phyloP scores from a whole-genome alignment of 1,140 invertebrate species.

The Zaprionus capensis region DNA sequence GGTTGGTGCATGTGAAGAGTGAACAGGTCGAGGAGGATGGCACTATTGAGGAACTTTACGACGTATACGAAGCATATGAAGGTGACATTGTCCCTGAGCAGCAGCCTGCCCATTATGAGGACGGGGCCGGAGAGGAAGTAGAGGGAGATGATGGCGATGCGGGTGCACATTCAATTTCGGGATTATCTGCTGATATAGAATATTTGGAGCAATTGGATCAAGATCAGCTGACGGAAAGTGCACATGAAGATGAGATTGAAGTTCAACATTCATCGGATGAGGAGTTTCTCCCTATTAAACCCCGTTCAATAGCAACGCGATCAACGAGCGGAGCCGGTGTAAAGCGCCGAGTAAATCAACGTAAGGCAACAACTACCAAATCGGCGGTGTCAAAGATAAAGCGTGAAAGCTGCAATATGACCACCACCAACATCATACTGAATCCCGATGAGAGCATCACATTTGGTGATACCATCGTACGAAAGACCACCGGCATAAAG shows the following conservation, averaged over 20 bases:
- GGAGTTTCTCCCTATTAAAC: slow-evolving; percentile 50
- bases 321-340: not conserved
- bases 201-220: slow-evolving; percentile 62
- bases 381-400: slow-evolving; percentile 34
- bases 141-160: slow-evolving; percentile 27
- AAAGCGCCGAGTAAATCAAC: slow-evolving; percentile 45
- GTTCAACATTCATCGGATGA: slow-evolving; percentile 51
- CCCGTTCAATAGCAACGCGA: slow-evolving; percentile 20
- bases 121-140: slow-evolving; percentile 21
- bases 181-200: slow-evolving; percentile 68
- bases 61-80: slow-evolving; percentile 69
- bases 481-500: slow-evolving; percentile 59
- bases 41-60: slow-evolving; percentile 70
- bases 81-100: slow-evolving; percentile 60
- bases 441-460: slow-evolving; percentile 54
- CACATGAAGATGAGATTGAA: slow-evolving; percentile 60
- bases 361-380: slow-evolving; percentile 31
- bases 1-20: slow-evolving; percentile 56
- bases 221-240: slow-evolving; percentile 63
- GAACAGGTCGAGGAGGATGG: slow-evolving; percentile 73
- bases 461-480: slow-evolving; percentile 50
- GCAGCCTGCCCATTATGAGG: slow-evolving; percentile 40
- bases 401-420: slow-evolving; percentile 24
- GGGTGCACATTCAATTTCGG: slow-evolving; percentile 58
- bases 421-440: slow-evolving; percentile 40